Conservation (phyloP, 2,888 invertebrate genomes). For the Hartigia nigra region DNA sequence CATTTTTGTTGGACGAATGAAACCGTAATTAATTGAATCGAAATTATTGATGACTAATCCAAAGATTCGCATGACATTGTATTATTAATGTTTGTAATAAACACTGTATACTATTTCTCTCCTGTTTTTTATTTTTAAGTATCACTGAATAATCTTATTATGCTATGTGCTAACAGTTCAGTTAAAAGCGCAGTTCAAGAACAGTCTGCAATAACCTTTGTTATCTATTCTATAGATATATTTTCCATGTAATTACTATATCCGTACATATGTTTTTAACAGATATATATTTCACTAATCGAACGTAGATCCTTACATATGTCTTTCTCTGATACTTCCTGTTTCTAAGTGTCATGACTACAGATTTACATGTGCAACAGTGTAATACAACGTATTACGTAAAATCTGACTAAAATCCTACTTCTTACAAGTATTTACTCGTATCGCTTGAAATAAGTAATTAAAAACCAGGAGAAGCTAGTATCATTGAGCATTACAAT, state of each 20-base stretch:
- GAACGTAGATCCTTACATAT: neutral
- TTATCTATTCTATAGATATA: neutral
- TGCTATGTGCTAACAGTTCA: neutral
- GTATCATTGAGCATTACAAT: neutral
- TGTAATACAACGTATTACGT: neutral
- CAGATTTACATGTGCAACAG: neutral
- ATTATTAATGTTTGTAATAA: constrained; percentile 10
- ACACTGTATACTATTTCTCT: neutral
- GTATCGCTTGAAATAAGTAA: neutral
- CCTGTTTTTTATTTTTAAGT: constrained; percentile 15
- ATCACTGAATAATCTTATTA: neutral
- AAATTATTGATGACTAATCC: constrained; percentile 26
- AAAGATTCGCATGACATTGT: constrained; percentile 14
- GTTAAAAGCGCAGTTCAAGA: neutral
- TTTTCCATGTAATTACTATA: neutral
- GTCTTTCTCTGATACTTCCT: neutral
- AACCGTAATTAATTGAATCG: neutral
- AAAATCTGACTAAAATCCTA: neutral
- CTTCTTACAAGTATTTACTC: neutral
- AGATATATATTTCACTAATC: neutral
- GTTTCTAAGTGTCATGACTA: neutral
- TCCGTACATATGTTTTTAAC: neutral
- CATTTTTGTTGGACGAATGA: neutral
- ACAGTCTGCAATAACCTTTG: neutral
- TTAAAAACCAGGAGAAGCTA: neutral